These are phyloP conservation scores for Zophobas morio DNA, from an alignment of 1,140 invertebrate genomes.

Conservation along the genomic window DNA sequence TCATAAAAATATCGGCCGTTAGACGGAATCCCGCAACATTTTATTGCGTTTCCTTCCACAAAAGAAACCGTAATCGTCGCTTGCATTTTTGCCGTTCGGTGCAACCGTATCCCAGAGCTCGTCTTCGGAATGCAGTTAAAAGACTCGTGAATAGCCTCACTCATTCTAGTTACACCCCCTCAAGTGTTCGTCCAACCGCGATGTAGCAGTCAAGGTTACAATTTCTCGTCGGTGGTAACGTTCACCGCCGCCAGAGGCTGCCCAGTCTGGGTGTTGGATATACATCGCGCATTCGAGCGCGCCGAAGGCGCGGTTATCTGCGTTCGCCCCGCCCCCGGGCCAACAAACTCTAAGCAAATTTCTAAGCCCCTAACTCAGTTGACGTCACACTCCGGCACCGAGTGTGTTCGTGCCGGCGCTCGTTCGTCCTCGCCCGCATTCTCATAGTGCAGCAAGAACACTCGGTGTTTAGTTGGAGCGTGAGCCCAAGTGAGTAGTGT, in stretches of 20 bases:
- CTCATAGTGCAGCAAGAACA: constrained; percentile 60
- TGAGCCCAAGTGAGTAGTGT: constrained; percentile 46
- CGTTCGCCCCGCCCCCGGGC: constrained; percentile 52
- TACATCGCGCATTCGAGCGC: constrained; percentile 51
- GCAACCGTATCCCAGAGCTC: constrained; percentile 25
- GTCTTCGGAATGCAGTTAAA: constrained; percentile 36
- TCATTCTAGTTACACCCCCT: constrained; percentile 57
- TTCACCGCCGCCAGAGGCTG: constrained; percentile 62
- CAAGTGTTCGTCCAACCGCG: constrained; percentile 58
- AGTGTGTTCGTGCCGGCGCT: constrained; percentile 52
- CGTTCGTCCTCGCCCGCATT: constrained; percentile 59
- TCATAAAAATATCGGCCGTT: no score
- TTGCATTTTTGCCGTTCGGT: constrained; percentile 6
- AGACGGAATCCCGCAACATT: no score
- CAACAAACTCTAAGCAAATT: constrained; percentile 61
- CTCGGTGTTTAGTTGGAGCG: constrained; percentile 56
- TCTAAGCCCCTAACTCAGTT: constrained; percentile 53
- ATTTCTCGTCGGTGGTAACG: constrained; percentile 59
- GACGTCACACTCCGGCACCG: constrained; percentile 54
- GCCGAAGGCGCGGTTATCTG: constrained; percentile 26
- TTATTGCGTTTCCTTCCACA: no score
- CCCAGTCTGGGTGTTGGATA: constrained; percentile 51
- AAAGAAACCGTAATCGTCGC: background rate
- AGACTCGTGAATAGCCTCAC: constrained; percentile 25
- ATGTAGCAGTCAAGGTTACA: constrained; percentile 63